A percentile compares a stretch with the other conserved stretches of the same genome.
Evolutionary conservation across 2,888 invertebrate species (phyloP).

Genomic region (Noctua fimbriata): DNA sequence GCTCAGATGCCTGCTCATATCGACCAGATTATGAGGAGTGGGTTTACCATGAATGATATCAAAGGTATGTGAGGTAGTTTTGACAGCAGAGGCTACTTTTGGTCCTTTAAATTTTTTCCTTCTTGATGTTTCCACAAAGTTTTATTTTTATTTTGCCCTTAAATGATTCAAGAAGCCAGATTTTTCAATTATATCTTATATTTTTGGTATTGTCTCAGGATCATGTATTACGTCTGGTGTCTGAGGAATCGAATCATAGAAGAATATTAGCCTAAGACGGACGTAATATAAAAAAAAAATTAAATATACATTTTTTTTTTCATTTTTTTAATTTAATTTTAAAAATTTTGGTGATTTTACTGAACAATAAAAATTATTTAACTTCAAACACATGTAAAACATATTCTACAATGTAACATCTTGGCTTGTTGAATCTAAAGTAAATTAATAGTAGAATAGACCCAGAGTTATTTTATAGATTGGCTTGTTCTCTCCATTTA

Average conservation of each 20-base stretch:
- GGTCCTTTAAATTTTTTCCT: neutral
- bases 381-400: too few species aligned
- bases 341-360: neutral
- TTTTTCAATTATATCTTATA: neutral
- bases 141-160: neutral
- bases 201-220: neutral
- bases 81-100: neutral
- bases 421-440: conserved; percentile 23
- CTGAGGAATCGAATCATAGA: neutral
- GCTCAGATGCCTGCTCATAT: conserved; percentile 94
- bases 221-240: neutral
- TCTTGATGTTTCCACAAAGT: conserved; percentile 16
- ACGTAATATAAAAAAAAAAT: too few species aligned
- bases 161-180: conserved; percentile 14
- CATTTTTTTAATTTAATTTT: neutral
- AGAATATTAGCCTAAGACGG: neutral
- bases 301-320: too few species aligned
- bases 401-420: neutral
- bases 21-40: conserved; percentile 97
- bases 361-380: neutral
- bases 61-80: conserved; percentile 91
- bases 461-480: conserved; percentile 30
- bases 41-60: conserved; percentile 97
- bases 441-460: conserved; percentile 32
- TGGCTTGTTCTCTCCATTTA: conserved; percentile 52